Base-by-base conservation (phyloP, 2,888 invertebrate species). In the Caenorhabditis sp. region DNA sequence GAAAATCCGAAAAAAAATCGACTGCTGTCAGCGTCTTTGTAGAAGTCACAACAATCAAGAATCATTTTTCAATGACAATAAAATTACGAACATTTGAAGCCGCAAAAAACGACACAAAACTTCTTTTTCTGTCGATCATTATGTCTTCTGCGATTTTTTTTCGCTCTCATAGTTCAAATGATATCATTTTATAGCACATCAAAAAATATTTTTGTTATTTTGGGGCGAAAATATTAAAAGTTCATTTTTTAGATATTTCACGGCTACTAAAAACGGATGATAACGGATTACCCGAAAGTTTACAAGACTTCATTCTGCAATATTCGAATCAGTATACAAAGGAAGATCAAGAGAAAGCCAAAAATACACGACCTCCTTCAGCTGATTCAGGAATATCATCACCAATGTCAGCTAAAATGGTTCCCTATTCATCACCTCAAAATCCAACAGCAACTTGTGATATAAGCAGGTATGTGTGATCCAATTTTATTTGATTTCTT, bases 271-370 rank as follows among this genome's bases (percentile, higher is more conserved):
- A 68, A 24, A 59, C 68, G n/a, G 66, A 69, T 23, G 66, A 73
- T 50, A 68, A 73, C 55, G 86, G 84, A 59, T 74, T 88, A 57
- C 87, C 87, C 14, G 87, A 87, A 37, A 81, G 78, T 37, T 77
- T 88, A 37, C 83, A 83, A 36, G 88, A 88, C 67, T 88, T 88
- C 75, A 88, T 88, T 58, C 70, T 87, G 24, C 79, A 82, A 61
- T 87, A 87, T 69, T 87, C 87, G 8, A 84, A 70, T 78, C 74
- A 76, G 62, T 77, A 74, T 65, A 68, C 62, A 19, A 73, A 65
- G 50, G 77, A 76, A 21, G 77, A 74, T 26, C 31, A 14, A 37
- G 53, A 50, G n/a, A 72, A 53, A 23, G 27, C 51, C 14, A 27
- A 55, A 1, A 43, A 43, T 43, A 62, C 24, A 49, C 77, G 83